Evolutionary conservation across 2,113 vertebrate species (phyloP).

Genomic region (Morone chrysops): DNA sequence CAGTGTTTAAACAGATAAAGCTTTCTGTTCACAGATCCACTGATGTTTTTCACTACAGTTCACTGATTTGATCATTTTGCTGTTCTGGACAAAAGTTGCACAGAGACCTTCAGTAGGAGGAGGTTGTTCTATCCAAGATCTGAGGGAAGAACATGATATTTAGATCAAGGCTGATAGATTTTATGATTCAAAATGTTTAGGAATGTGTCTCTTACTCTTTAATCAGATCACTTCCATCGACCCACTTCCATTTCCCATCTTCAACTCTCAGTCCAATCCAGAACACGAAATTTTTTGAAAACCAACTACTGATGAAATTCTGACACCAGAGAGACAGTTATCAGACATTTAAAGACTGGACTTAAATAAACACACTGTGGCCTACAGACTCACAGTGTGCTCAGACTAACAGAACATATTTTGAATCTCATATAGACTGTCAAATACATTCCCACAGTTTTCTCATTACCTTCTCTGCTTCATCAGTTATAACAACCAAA

Average conservation of each 20-base stretch:
- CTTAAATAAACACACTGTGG: no score
- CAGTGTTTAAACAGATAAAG: no score
- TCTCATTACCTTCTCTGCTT: slow-evolving; percentile 29
- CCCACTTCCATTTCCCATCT: slow-evolving; percentile 44
- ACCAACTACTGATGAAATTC: accelerated
- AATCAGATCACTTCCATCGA: slow-evolving; percentile 28
- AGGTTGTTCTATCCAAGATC: not conserved
- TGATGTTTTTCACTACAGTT: no score
- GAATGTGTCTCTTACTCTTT: not conserved
- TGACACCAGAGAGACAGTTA: slow-evolving; percentile 5
- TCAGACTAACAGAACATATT: not conserved
- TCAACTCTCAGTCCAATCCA: slow-evolving; percentile 58
- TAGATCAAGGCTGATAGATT: not conserved
- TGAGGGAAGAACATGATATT: slow-evolving; percentile 5
- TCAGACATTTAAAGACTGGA: not conserved
- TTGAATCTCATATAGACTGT: not conserved
- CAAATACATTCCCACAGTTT: accelerated
- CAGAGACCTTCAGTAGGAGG: not conserved
- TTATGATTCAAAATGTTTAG: not conserved
- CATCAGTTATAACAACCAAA: not conserved
- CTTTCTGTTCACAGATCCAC: no score
- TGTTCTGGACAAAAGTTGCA: not conserved
- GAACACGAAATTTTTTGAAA: not conserved
- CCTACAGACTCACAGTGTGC: not conserved
- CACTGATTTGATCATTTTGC: accelerated